Conservation (phyloP, 2,888 invertebrate genomes). For the Temnothorax ravouxi region DNA sequence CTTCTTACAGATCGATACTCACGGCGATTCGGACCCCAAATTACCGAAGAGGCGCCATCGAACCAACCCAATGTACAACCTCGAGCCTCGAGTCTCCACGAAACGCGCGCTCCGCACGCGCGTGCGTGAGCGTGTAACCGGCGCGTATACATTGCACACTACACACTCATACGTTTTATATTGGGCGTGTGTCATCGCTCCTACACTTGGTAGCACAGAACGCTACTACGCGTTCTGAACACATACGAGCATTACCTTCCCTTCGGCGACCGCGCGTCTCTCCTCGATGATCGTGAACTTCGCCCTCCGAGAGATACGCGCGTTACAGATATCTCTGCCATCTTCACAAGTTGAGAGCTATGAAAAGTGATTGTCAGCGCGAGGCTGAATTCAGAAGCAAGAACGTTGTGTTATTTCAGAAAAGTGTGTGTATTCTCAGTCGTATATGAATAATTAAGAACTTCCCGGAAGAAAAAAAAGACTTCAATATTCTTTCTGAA, state of each 20-base stretch:
- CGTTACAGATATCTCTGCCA: not conserved
- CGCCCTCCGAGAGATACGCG: conserved; percentile 17
- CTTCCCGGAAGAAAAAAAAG: not conserved
- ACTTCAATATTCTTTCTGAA: not conserved
- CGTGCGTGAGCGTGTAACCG: conserved; percentile 55
- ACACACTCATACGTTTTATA: conserved; percentile 77
- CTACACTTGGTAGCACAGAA: conserved; percentile 47
- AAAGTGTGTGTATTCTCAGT: not conserved
- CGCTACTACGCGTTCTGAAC: conserved; percentile 78
- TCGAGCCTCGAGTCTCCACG: conserved; percentile 42
- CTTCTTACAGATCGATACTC: conserved; percentile 67
- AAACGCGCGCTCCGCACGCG: conserved; percentile 43
- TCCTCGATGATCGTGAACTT: conserved; percentile 36
- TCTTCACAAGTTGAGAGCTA: not conserved
- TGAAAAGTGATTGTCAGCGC: not conserved
- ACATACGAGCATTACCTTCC: conserved; percentile 72
- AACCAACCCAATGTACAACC: conserved; percentile 56
- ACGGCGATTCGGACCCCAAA: conserved; percentile 52
- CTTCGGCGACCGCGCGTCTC: conserved; percentile 25
- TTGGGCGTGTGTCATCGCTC: conserved; percentile 84
- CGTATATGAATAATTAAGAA: conserved; percentile 3
- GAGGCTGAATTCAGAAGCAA: not conserved
- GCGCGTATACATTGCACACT: conserved; percentile 52
- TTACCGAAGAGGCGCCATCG: conserved; percentile 62
- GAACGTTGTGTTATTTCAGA: not conserved